Evolutionary conservation across 92 coral and sea anemone species (phyloP).

Genomic region (Epizoanthus fatuus): DNA sequence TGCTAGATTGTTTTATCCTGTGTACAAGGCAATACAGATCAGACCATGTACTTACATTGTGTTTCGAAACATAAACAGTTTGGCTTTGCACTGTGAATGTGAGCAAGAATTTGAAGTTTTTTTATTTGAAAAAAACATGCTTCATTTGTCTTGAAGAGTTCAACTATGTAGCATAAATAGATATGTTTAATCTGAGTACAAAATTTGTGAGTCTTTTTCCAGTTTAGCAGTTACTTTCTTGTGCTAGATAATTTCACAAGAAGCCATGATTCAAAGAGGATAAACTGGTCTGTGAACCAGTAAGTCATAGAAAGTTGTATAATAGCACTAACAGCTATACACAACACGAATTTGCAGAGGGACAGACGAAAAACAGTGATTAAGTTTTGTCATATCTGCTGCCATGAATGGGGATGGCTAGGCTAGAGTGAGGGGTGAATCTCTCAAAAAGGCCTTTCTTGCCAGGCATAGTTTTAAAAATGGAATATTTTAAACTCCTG

Average conservation of each 20-base stretch:
- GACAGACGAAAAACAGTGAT: background rate
- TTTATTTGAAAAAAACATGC: too few relatives aligned
- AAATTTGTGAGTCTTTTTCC: too few relatives aligned
- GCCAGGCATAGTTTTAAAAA: conserved; percentile 25
- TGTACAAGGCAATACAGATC: too few relatives aligned
- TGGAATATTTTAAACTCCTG: conserved; percentile 38
- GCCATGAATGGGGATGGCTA: background rate
- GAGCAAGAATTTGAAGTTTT: too few relatives aligned
- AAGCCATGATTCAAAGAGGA: background rate
- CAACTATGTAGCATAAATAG: too few relatives aligned
- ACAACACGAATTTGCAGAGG: conserved; percentile 10
- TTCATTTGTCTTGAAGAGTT: too few relatives aligned
- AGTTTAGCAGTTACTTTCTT: too few relatives aligned
- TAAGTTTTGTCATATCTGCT: conserved; percentile 15
- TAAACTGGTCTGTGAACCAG: background rate
- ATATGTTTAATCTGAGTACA: too few relatives aligned
- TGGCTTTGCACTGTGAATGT: too few relatives aligned
- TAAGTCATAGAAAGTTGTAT: background rate
- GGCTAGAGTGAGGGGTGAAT: conserved; percentile 21
- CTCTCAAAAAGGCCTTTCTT: conserved; percentile 21
- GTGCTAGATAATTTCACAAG: background rate
- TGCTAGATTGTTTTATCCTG: too few relatives aligned
- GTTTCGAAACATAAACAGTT: too few relatives aligned
- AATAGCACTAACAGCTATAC: background rate
- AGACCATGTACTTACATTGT: too few relatives aligned